Base-by-base conservation (phyloP, 1,140 invertebrate species). In the Hetaerina americana region DNA sequence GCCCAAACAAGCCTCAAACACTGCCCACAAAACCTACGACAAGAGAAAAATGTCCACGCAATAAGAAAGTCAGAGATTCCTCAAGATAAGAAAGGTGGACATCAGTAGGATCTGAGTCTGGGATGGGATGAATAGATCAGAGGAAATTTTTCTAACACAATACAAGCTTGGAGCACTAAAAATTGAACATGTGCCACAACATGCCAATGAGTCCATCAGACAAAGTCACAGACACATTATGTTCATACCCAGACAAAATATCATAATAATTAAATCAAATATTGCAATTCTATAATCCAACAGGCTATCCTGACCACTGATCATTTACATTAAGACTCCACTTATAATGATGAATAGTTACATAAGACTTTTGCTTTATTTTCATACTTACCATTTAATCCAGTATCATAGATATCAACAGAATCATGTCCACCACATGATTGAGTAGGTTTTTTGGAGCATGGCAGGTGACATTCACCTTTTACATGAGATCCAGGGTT, bases 381-480 rank as follows among this genome's bases (percentile, higher is more conserved):
- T 26, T 27, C 22, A 25, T 66, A 27, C 6, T 74, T 76, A 83
- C 83, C 82, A 79, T 80, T 81, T 72, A 83, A 80, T n/a, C 80
- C 81, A 70, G 83, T 85, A 12, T 76, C 76, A 70, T 84, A 85
- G 70, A 84, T 75, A 75, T 80, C 84, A 72, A 79, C 80, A 27
- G 83, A 78, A 66, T 78, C 77, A 0, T 77, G 70, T 0, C 81
- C 81, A 15, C 84, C 84, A 74, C 84, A 85, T 68, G 78, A 76
- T 68, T 76, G 73, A 15, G 70, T 73, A 28, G 73, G 8, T 76
- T 81, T 78, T 24, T 71, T 70, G 0, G 27, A 66, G 40, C 84
- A 85, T 8, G 69, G 68, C 27, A 77, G 73, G n/a, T 73, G 78
- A 74, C 84, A 84, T 40, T 78, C 75, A n/a, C 78, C 77, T 0